phyloP scores from a whole-genome alignment of 1,140 invertebrate genomes.

The Zeugodacus cucurbitae region DNA sequence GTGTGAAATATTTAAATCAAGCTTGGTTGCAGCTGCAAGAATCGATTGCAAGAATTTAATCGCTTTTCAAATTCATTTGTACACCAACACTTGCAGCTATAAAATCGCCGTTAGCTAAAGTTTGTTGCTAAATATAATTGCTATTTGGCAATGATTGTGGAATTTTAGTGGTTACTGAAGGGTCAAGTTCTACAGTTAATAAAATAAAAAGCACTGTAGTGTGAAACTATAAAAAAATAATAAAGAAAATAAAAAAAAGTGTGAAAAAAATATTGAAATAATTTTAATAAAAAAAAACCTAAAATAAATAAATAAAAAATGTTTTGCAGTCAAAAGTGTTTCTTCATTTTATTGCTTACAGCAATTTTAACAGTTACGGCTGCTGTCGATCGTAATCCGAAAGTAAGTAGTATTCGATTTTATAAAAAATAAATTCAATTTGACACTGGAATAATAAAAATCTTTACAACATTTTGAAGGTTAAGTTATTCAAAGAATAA shows the following conservation, averaged over 20 bases:
- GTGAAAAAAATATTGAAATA: neutral
- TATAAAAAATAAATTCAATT: too few relatives aligned
- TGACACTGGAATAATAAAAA: too few relatives aligned
- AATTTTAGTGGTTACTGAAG: neutral
- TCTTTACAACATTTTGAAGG: too few relatives aligned
- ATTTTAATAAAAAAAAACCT: neutral
- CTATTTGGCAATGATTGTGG: neutral
- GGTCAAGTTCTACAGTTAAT: neutral
- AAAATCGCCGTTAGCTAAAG: neutral
- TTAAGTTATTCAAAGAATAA: too few relatives aligned
- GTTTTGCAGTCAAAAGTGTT: neutral
- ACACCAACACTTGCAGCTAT: neutral
- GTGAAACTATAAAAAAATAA: neutral
- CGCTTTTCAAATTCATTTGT: neutral
- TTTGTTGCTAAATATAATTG: neutral
- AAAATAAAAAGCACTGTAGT: neutral
- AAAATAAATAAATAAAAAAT: neutral
- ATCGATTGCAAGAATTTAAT: neutral
- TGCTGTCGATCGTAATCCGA: constrained; percentile 11
- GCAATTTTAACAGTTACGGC: neutral
- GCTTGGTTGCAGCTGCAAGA: neutral
- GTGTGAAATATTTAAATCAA: neutral
- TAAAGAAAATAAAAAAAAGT: neutral
- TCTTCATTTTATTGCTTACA: neutral
- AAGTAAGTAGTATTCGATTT: neutral